Base-by-base conservation (phyloP, 2,888 invertebrate species). In the Linnaemya tessellans region DNA sequence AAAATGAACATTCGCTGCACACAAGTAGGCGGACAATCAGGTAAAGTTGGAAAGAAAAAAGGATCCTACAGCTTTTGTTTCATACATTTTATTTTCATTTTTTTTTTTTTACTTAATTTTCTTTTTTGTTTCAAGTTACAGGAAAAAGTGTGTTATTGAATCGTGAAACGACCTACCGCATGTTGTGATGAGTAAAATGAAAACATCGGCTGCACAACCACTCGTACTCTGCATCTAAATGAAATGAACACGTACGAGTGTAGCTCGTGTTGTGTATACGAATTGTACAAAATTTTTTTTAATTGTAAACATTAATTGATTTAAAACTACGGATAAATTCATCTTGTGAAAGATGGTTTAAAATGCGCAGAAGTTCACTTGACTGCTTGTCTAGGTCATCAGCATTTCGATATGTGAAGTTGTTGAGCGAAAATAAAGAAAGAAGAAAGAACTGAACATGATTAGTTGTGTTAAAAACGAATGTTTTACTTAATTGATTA, bases 261-360 rank as follows among this genome's bases (percentile, higher is more conserved):
- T 49, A 65, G 3, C 46, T 54, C 46, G 20, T 43, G 43, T 46
- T 46, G 22, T 54, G 20, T 43, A 4, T 43, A 22, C 38, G 43
- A 68, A 79, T 62, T 65, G 43, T 75, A 85, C 85, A 85, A 79
- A 83, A n/a, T n/a, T n/a, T 83, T 70, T 85, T 85, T 83, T 85
- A 85, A 85, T 85, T 85, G 85, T 85, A 83, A 85, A 85, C 85
- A 85, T 85, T 85, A 85, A 85, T 85, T 85, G 85, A 83, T 85
- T 85, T 85, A 80, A 85, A 80, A 71, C 71, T 75, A 20, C 46
- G 30, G 74, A 65, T 25, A 41, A 20, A 70, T 70, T 49, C 30
- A 70, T 79, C 8, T 73, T 73, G 25, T 56, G 41, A 74, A 56
- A 64, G 74, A 56, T 46, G 65, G 25, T 30, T 35, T 35, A 9